Evolutionary conservation across 2,113 vertebrate genomes (phyloP).

Genomic region (Cervus canadensis): DNA sequence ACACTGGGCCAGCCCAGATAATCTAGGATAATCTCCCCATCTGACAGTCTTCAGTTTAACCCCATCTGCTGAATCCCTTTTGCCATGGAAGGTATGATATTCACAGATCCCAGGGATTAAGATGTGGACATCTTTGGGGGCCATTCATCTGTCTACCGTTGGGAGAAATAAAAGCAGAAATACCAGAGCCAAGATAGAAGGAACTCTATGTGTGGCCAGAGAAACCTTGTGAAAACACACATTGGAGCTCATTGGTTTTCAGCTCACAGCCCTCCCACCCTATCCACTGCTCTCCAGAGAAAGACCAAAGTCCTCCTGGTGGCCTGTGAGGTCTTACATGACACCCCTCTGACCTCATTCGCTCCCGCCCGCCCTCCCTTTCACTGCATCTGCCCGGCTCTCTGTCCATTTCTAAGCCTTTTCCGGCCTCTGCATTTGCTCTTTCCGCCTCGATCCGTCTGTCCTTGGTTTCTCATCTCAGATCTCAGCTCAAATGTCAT

Average conservation of each 20-base stretch:
- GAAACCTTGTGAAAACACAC: background rate
- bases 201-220: background rate
- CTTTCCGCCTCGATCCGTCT: background rate
- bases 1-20: background rate
- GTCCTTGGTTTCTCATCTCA: conserved; percentile 1
- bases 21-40: background rate
- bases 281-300: background rate
- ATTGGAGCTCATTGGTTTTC: background rate
- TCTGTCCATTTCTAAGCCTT: background rate
- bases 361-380: background rate
- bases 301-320: background rate
- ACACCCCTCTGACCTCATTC: background rate
- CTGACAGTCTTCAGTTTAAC: background rate
- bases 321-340: background rate
- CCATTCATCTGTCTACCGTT: background rate
- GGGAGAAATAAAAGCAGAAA: background rate
- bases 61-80: background rate
- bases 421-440: background rate
- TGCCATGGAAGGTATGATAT: background rate
- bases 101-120: background rate
- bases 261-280: background rate
- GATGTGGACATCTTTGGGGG: background rate
- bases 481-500: conserved; percentile 17
- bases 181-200: background rate
- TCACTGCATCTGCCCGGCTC: background rate